Evolutionary conservation across 2,113 vertebrate species (phyloP).

Genomic region (Sarotherodon lohbergeri): DNA sequence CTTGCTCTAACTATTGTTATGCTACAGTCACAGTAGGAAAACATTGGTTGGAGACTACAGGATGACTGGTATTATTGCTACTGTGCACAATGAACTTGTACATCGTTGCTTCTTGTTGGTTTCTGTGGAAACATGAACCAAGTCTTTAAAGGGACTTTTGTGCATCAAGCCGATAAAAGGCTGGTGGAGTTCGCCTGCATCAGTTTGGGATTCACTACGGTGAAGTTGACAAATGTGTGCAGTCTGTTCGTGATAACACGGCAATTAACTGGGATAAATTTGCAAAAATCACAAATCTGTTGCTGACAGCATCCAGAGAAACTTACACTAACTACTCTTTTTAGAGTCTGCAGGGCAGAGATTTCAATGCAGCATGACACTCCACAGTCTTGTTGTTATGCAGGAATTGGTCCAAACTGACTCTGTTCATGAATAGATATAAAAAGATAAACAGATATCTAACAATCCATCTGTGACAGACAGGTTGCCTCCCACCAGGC

Average conservation of each 20-base stretch:
- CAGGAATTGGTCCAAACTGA: not conserved
- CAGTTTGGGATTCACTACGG: not conserved
- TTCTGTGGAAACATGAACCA: not conserved
- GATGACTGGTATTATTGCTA: rapidly evolving
- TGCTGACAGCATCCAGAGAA: not conserved
- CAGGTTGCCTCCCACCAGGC: not conserved
- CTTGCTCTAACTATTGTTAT: not conserved
- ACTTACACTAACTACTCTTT: not conserved
- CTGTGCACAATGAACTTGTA: not conserved
- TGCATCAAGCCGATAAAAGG: not conserved
- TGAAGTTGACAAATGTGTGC: not conserved
- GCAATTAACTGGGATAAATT: not conserved
- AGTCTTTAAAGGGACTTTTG: not conserved
- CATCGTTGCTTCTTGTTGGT: not conserved
- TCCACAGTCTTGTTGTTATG: not conserved
- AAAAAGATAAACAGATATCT: not conserved
- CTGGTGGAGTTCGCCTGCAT: not conserved
- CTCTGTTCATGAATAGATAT: not conserved
- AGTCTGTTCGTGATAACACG: rapidly evolving
- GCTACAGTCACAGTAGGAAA: not conserved
- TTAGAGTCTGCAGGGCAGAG: not conserved
- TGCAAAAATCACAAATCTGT: not conserved
- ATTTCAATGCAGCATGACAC: rapidly evolving
- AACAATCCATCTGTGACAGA: rapidly evolving
- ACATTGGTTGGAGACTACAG: not conserved